A percentile compares a stretch with the other conserved stretches of the same genome.
phyloP scores from a whole-genome alignment of 1,140 invertebrate genomes.

The Acromyrmex echinatior region DNA sequence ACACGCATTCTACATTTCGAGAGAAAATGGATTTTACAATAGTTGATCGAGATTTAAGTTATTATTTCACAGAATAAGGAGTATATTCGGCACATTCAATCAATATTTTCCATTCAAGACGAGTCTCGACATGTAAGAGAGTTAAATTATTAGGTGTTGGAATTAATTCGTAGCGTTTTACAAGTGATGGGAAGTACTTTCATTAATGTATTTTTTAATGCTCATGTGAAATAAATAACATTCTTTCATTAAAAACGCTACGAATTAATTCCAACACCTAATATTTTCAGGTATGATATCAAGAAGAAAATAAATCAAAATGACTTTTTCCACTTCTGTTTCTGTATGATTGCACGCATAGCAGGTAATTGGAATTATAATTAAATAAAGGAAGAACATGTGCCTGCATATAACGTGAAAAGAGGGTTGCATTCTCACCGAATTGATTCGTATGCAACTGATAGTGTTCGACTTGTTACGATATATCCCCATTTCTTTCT shows the following conservation, averaged over 20 bases:
- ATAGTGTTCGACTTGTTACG: conserved; percentile 80
- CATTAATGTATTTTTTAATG: no score
- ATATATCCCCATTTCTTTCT: conserved; percentile 73
- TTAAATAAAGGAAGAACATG: neutral
- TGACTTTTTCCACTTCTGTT: neutral
- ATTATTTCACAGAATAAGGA: neutral
- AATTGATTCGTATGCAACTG: conserved; percentile 75
- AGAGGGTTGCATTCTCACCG: neutral
- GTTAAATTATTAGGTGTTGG: no score
- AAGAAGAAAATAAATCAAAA: neutral
- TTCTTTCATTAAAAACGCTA: no score
- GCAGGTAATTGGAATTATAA: neutral
- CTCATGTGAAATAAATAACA: no score
- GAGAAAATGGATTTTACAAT: conserved; percentile 9
- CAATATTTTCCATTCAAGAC: neutral
- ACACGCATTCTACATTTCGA: neutral
- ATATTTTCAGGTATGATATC: neutral
- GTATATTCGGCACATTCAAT: neutral
- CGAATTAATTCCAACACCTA: no score
- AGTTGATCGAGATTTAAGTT: neutral
- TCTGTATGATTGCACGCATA: neutral
- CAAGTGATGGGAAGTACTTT: no score
- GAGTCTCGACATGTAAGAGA: neutral
- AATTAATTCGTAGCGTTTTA: no score
- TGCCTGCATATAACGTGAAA: neutral